phyloP scores from a whole-genome alignment of 2,888 invertebrate genomes.

The Drosophila aldrichi region DNA sequence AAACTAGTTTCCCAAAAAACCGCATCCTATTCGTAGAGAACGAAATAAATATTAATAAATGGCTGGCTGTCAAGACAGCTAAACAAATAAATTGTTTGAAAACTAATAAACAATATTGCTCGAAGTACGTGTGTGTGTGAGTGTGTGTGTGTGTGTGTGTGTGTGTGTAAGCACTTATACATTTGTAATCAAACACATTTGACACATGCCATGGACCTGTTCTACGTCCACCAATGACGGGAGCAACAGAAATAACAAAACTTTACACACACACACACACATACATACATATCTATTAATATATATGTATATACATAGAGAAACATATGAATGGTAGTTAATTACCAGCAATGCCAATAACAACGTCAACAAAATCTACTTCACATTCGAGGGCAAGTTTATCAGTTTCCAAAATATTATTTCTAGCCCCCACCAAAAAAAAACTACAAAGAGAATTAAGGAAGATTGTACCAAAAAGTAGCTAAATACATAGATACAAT shows the following conservation, averaged over 20 bases:
- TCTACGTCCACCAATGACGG: constrained; percentile 43
- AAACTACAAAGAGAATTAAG: not conserved
- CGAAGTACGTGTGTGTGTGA: constrained; percentile 1
- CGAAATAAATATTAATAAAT: constrained; percentile 65
- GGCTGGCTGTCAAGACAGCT: constrained; percentile 63
- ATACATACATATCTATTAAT: not conserved
- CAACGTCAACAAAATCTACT: constrained; percentile 20
- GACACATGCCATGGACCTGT: constrained; percentile 55
- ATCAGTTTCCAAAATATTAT: not conserved
- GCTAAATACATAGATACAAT: not conserved
- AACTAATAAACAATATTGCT: constrained; percentile 64
- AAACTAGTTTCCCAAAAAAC: constrained; percentile 9
- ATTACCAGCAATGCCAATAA: constrained; percentile 64
- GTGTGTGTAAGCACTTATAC: constrained; percentile 5
- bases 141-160: constrained; percentile 11
- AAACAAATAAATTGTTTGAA: constrained; percentile 71
- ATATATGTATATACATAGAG: not conserved
- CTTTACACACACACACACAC: constrained; percentile 3
- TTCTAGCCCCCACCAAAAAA: not conserved
- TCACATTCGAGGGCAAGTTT: not conserved
- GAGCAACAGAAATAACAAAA: constrained; percentile 42
- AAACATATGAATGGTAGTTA: constrained; percentile 57
- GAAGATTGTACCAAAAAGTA: not conserved
- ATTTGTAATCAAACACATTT: constrained; percentile 26
- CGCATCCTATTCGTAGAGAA: constrained; percentile 4